These are phyloP conservation scores for Telmatherina bonti DNA, from an alignment of 2,797 vertebrate species.

Conservation along the genomic window DNA sequence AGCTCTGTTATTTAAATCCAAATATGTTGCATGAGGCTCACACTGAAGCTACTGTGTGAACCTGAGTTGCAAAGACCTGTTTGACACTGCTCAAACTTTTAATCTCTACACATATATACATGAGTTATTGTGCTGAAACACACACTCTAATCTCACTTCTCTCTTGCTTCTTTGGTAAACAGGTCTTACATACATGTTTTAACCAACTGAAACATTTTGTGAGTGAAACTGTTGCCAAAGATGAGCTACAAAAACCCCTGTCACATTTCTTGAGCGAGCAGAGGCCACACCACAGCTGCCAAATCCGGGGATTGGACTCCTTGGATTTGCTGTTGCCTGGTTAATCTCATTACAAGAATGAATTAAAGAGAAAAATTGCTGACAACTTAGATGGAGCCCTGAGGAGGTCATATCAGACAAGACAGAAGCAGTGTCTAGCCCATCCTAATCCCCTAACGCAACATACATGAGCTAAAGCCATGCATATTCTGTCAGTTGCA, in stretches of 20 bases:
- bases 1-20: neutral
- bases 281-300: conserved; percentile 71
- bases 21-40: neutral
- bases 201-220: neutral
- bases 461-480: conserved; percentile 52
- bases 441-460: conserved; percentile 69
- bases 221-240: conserved; percentile 46
- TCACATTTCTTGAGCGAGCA: conserved; percentile 56
- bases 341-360: conserved; percentile 87
- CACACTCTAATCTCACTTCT: neutral
- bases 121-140: neutral
- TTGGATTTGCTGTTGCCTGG: conserved; percentile 81
- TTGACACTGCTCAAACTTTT: conserved; percentile 31
- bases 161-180: neutral
- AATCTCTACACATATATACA: conserved; percentile 12
- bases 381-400: conserved; percentile 81
- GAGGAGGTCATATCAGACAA: conserved; percentile 85
- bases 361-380: conserved; percentile 88
- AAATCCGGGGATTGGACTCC: conserved; percentile 76
- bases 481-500: conserved; percentile 52
- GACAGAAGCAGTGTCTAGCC: conserved; percentile 81
- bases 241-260: conserved; percentile 36
- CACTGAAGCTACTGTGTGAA: neutral
- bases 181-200: neutral
- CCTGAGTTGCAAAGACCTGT: neutral